Conservation (phyloP, 2,113 vertebrate species). For the Brachirus orientalis region DNA sequence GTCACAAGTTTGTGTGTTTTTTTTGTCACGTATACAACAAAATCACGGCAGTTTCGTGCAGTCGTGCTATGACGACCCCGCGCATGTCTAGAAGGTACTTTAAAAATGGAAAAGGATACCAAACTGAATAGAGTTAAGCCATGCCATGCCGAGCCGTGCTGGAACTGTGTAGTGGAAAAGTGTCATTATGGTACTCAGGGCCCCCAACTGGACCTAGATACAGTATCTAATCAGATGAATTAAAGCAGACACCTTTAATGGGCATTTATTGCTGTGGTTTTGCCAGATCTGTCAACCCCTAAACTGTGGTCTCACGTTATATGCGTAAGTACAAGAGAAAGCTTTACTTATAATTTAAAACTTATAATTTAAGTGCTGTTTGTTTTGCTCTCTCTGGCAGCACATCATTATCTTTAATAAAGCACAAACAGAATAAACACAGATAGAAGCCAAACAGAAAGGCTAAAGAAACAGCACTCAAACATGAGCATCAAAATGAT, state of each 20-base stretch:
- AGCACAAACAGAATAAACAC: conserved; percentile 24
- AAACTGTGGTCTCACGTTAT: conserved; percentile 2
- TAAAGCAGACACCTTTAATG: conserved; percentile 14
- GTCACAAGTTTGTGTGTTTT: too few species aligned
- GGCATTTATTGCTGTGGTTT: conserved; percentile 10
- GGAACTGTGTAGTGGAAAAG: too few species aligned
- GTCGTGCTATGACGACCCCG: too few species aligned
- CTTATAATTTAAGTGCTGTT: conserved; percentile 1
- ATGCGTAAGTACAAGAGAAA: background rate
- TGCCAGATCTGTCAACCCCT: conserved; percentile 1
- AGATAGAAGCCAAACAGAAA: conserved; percentile 3
- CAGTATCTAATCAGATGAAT: conserved; percentile 20
- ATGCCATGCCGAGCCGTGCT: too few species aligned
- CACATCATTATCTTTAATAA: conserved; percentile 4
- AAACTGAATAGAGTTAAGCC: too few species aligned
- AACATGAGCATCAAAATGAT: conserved; percentile 48
- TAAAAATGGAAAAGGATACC: too few species aligned
- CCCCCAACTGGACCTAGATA: conserved; percentile 13
- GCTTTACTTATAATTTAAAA: conserved; percentile 10
- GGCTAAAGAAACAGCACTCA: conserved; percentile 9
- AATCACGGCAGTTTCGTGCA: too few species aligned
- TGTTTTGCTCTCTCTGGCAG: conserved; percentile 17
- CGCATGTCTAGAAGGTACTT: too few species aligned
- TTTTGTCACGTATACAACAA: too few species aligned
- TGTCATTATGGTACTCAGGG: conserved; percentile 3